A percentile compares a stretch with the other conserved stretches of the same genome.
phyloP scores from a whole-genome alignment of 2,888 invertebrate species.

The Phlogophora meticulosa region DNA sequence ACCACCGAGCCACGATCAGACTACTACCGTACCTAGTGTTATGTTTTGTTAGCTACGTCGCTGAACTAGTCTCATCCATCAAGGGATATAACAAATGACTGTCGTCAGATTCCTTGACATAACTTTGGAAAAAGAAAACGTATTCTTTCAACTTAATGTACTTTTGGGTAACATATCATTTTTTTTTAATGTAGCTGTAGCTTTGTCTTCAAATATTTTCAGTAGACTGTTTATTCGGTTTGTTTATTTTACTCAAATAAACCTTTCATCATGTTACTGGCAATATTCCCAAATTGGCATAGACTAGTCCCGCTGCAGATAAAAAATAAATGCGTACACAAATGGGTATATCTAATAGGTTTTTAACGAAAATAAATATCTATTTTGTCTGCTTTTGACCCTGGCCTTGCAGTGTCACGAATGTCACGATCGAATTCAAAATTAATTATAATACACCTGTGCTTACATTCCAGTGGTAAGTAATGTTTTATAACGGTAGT shows the following conservation, averaged over 20 bases:
- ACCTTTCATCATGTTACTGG: not conserved
- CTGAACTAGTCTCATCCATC: too few species aligned
- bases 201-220: not conserved
- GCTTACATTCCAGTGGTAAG: not conserved
- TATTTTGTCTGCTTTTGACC: conserved; percentile 13
- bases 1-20: too few species aligned
- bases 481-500: too few species aligned
- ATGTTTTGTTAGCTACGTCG: too few species aligned
- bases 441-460: conserved; percentile 31
- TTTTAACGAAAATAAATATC: conserved; percentile 18
- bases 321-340: conserved; percentile 12
- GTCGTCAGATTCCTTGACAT: too few species aligned
- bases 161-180: too few species aligned
- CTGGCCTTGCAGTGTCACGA: conserved; percentile 33
- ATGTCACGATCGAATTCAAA: conserved; percentile 33
- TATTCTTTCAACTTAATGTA: too few species aligned
- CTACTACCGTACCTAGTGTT: too few species aligned
- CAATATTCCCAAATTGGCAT: conserved; percentile 7
- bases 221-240: not conserved
- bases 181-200: too few species aligned
- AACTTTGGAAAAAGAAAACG: too few species aligned
- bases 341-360: not conserved
- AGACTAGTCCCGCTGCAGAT: not conserved
- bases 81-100: too few species aligned
- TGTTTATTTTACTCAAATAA: conserved; percentile 20